Base-by-base conservation (phyloP, 1,140 invertebrate genomes). In the Ips nitidus region DNA sequence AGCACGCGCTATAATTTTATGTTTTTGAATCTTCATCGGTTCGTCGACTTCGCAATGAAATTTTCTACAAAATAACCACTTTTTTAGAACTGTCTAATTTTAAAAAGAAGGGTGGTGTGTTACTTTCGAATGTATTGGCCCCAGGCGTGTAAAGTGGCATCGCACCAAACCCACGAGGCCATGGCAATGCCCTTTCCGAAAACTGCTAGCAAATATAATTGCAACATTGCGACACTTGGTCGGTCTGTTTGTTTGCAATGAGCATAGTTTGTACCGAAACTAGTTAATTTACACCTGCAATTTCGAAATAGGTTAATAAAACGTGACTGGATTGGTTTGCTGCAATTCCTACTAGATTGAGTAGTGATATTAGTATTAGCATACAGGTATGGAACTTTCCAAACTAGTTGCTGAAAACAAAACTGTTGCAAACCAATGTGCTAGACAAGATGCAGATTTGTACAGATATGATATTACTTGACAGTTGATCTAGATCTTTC, bases 101-200 rank as follows among this genome's bases (percentile, higher is more conserved):
- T n/a, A n/a, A n/a, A n/a, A n/a, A n/a, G n/a, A n/a, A n/a, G n/a
- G n/a, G n/a, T n/a, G n/a, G n/a, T n/a, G n/a, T n/a, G n/a, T n/a
- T n/a, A 94, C 92, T 89, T 91, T 80, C 87, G 86, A 41, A 95
- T 83, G 79, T 93, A 94, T 72, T 93, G 83, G 61, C 87, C 87
- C 95, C 95, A 98, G 1, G 90, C 89, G 69, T 91, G 86, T 1
- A 92, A 77, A 1, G 93, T 93, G 37, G 91, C 90, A 45, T 86
- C 84, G 41, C 92, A 97, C 93, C 93, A 97, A 38, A 94, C 91
- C 93, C 94, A 97, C 2, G 91, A 93, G 2, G 93, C 93, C 90
- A 96, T 94, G n/a, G 92, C 83, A 66, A 94, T 86, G 41, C 93
- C 93, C 55, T 89, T 86, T 63, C 89, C 89, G 82, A 97, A 97